phyloP scores from a whole-genome alignment of 2,113 vertebrate species.

The Pseudolaguvia tuberculata region DNA sequence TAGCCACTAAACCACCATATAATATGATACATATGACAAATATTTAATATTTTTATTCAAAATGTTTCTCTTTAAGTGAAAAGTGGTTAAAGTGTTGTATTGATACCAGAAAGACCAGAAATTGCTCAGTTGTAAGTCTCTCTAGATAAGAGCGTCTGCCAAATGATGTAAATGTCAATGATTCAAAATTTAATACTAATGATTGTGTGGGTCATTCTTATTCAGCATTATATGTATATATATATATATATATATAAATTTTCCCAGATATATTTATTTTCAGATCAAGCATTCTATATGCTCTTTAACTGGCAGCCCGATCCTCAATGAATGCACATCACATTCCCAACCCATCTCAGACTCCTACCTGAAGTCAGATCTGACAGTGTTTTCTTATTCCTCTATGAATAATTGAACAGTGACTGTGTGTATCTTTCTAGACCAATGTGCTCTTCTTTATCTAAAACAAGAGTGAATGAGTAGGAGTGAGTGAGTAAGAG shows the following conservation, averaged over 20 bases:
- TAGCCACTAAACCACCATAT: too few relatives aligned
- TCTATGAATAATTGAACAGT: slow-evolving; percentile 46
- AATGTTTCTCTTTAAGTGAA: too few relatives aligned
- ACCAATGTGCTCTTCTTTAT: slow-evolving; percentile 38
- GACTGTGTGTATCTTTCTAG: slow-evolving; percentile 26
- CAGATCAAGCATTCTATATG: neutral
- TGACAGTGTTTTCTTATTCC: slow-evolving; percentile 30
- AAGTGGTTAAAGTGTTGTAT: too few relatives aligned
- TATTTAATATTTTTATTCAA: too few relatives aligned
- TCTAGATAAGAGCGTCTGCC: too few relatives aligned
- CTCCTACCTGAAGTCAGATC: slow-evolving; percentile 32
- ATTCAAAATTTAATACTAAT: too few relatives aligned
- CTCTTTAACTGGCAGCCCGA: neutral
- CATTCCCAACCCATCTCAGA: slow-evolving; percentile 6
- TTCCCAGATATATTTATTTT: neutral
- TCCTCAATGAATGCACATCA: neutral
- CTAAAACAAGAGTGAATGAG: slow-evolving; percentile 39
- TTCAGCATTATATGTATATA: neutral
- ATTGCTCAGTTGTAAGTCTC: too few relatives aligned
- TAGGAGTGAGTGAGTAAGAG: slow-evolving; percentile 22
- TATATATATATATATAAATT: too few relatives aligned
- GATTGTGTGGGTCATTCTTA: neutral
- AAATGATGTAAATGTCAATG: too few relatives aligned
- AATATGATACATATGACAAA: too few relatives aligned
- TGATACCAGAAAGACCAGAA: too few relatives aligned